Percentiles rank a stretch among this genome's conserved stretches.
phyloP scores from a whole-genome alignment of 2,888 invertebrate genomes.

The Polymixis lichenea region DNA sequence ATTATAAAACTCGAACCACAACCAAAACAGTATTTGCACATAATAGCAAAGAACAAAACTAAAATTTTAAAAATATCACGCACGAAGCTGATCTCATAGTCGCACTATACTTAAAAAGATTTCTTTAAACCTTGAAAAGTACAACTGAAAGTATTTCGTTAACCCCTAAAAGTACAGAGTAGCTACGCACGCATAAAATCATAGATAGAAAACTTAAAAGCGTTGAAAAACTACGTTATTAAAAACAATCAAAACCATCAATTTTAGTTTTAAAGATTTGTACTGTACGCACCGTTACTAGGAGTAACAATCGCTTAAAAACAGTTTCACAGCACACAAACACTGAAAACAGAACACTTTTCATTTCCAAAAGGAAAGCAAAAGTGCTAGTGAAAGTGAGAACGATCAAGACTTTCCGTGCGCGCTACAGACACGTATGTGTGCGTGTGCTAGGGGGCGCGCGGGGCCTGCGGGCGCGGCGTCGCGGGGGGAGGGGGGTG shows the following conservation, averaged over 20 bases:
- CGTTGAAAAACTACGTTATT: neutral
- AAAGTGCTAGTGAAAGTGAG: conserved; percentile 75
- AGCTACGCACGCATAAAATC: neutral
- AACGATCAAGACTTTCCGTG: conserved; percentile 76
- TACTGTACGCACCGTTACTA: no score
- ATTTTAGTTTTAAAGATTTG: no score
- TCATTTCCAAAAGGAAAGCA: conserved; percentile 49
- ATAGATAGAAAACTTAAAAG: neutral
- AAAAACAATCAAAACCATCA: no score
- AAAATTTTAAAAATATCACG: neutral
- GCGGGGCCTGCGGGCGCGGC: conserved; percentile 73
- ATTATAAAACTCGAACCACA: neutral
- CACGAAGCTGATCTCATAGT: no score
- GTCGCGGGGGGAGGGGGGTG: conserved; percentile 79
- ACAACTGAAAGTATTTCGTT: neutral
- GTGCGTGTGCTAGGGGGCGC: conserved; percentile 83
- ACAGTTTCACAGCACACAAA: neutral
- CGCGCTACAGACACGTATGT: conserved; percentile 77
- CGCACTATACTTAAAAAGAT: neutral
- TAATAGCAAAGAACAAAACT: no score
- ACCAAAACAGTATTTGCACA: neutral
- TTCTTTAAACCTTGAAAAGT: neutral
- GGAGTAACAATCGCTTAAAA: neutral
- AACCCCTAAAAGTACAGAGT: neutral
- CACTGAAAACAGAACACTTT: conserved; percentile 38